Percentiles rank a stretch among this genome's conserved stretches.
phyloP scores from a whole-genome alignment of 2,888 invertebrate genomes.

The Cephus spinipes region DNA sequence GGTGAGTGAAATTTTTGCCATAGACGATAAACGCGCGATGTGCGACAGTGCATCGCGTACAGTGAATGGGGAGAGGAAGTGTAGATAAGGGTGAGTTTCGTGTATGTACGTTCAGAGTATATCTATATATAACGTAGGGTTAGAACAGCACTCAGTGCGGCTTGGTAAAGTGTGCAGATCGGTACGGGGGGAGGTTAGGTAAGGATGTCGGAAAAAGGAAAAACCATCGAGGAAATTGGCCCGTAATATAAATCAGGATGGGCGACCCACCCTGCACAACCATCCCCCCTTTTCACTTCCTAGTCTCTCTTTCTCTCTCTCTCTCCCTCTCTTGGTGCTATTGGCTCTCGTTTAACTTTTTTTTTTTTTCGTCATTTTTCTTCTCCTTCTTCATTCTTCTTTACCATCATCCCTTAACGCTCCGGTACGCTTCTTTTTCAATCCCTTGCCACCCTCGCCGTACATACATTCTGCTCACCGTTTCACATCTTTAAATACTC shows the following conservation, averaged over 20 bases:
- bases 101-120: background rate
- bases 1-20: conserved; percentile 22
- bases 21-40: conserved; percentile 16
- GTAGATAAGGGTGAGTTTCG: background rate
- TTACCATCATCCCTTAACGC: background rate
- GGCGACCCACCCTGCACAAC: conserved; percentile 18
- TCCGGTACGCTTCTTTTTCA: background rate
- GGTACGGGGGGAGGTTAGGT: conserved; percentile 15
- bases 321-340: background rate
- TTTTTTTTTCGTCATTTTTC: background rate
- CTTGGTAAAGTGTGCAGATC: conserved; percentile 22
- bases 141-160: conserved; percentile 22
- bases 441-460: background rate
- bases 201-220: conserved; percentile 32
- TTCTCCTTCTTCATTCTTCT: background rate
- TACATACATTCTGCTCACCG: background rate
- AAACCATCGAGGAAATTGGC: conserved; percentile 42
- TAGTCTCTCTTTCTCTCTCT: background rate
- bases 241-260: conserved; percentile 46
- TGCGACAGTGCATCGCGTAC: conserved; percentile 18
- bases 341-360: background rate
- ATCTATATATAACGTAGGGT: conserved; percentile 1
- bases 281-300: background rate
- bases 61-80: background rate
- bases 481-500: background rate